Base-by-base conservation (phyloP, 2,797 vertebrate species). In the Coilia nasus region DNA sequence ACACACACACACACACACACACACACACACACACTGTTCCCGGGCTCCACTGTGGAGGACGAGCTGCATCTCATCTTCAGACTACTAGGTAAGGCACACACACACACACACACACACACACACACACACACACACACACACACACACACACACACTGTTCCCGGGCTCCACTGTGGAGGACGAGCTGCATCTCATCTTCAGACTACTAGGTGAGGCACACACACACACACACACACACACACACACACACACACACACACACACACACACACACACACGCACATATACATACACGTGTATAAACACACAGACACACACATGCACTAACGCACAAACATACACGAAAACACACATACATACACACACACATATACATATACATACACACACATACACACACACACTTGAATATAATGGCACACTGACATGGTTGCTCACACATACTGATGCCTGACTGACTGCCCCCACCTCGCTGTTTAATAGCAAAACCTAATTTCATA, bases 121-220 rank as follows among this genome's bases (percentile, higher is more conserved):
- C 59, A 60, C 19, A 0, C 3, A n/a, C 0, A 1, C 21, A n/a
- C 59, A 23, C 60, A 64, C n/a, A 62, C 59, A 10, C n/a, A 64
- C 60, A 25, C 60, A 25, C 60, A 64, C n/a, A 7, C 6, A n/a
- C n/a, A n/a, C 98, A 56, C 96, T 99, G 46, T 99, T 99, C 92
- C 98, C 98, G 57, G 98, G 98, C 88, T 99, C 98, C 2, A 99
- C 98, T 0, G 98, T 99, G 87, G 98, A 99, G 95, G 98, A 99
- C 86, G 98, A 99, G 90, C 95, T 99, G 88, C 98, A 99, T 93
- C 96, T 99, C 88, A 99, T 99, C 92, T 99, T 99, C 93, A 96
- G 98, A 93, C 95, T 99, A 91, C 93, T 99, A 87, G 98, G 98
- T 99, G 95, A 96, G 91, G 12, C 10, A 23, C 54, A 54, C 23